Evolutionary conservation across 1,140 invertebrate genomes (phyloP).

Genomic region (Meloidogyne hapla): DNA sequence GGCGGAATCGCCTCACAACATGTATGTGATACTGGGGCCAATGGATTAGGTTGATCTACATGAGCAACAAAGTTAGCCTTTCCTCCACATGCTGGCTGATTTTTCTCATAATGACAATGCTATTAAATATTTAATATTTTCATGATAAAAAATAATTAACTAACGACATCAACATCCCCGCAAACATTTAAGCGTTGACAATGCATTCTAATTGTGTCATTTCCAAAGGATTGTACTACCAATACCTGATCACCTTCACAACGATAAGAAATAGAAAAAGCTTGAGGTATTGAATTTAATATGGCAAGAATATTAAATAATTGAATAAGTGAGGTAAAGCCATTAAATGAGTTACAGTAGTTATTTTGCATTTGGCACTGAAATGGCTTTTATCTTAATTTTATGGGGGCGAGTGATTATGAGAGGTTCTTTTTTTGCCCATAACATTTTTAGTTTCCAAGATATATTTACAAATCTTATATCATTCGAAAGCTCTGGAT

Average conservation of each 20-base stretch:
- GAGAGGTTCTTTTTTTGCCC: not conserved
- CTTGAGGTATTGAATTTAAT: not conserved
- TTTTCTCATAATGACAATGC: constrained; percentile 59
- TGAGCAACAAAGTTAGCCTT: constrained; percentile 62
- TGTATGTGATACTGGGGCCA: constrained; percentile 53
- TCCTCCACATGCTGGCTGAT: constrained; percentile 58
- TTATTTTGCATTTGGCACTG: not conserved
- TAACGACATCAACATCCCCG: constrained; percentile 56
- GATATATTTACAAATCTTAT: too few species aligned
- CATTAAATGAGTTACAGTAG: not conserved
- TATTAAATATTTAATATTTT: constrained; percentile 22
- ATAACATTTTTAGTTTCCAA: too few species aligned
- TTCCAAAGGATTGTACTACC: constrained; percentile 62
- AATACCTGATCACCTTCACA: constrained; percentile 59
- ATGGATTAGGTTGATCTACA: constrained; percentile 53
- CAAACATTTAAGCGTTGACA: constrained; percentile 60
- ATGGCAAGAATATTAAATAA: not conserved
- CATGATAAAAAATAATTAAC: constrained; percentile 18
- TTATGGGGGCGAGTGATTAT: not conserved
- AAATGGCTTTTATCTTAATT: not conserved
- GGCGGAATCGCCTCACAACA: constrained; percentile 15
- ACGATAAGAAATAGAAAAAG: constrained; percentile 45
- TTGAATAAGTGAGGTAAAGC: not conserved
- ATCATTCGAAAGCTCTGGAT: too few species aligned
- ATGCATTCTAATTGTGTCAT: constrained; percentile 64